phyloP scores from a whole-genome alignment of 2,113 vertebrate genomes.

The Apeltes quadracus region DNA sequence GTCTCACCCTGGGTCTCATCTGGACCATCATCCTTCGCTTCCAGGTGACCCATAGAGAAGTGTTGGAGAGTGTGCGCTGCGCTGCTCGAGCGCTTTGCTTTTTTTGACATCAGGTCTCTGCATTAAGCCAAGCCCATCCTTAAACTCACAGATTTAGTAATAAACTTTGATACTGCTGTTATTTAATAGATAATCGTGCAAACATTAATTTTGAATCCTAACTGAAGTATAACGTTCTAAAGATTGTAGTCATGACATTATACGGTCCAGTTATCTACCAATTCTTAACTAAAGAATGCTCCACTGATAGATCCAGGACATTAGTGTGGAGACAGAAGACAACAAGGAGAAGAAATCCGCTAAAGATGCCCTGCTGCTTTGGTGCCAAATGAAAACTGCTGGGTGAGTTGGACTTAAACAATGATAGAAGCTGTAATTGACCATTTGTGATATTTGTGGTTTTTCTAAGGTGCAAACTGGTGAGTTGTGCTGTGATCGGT shows the following conservation, averaged over 20 bases:
- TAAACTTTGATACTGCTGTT: slow-evolving; percentile 12
- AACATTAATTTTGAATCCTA: neutral
- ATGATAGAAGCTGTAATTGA: neutral
- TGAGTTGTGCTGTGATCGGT: slow-evolving; percentile 13
- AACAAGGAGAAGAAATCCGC: slow-evolving; percentile 95
- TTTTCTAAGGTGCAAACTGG: neutral
- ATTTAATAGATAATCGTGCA: slow-evolving; percentile 7
- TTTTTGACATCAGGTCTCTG: slow-evolving; percentile 36
- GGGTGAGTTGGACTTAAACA: slow-evolving; percentile 79
- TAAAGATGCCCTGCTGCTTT: slow-evolving; percentile 92
- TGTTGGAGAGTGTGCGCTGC: neutral
- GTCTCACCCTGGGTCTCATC: slow-evolving; percentile 91
- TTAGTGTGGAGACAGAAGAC: slow-evolving; percentile 93
- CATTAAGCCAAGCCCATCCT: slow-evolving; percentile 11
- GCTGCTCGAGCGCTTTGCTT: neutral
- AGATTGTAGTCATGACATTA: neutral
- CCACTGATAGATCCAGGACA: slow-evolving; percentile 90
- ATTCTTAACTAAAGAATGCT: slow-evolving; percentile 10
- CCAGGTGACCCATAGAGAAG: slow-evolving; percentile 79
- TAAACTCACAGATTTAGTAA: slow-evolving; percentile 13
- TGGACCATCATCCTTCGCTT: slow-evolving; percentile 97
- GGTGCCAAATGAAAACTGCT: slow-evolving; percentile 98
- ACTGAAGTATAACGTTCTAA: neutral
- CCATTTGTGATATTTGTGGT: neutral
- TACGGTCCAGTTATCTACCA: neutral